Evolutionary conservation across 1,140 invertebrate genomes (phyloP), one percentile per base, ranked within the genome.

Genomic region (Drosophila ogumai): DNA sequence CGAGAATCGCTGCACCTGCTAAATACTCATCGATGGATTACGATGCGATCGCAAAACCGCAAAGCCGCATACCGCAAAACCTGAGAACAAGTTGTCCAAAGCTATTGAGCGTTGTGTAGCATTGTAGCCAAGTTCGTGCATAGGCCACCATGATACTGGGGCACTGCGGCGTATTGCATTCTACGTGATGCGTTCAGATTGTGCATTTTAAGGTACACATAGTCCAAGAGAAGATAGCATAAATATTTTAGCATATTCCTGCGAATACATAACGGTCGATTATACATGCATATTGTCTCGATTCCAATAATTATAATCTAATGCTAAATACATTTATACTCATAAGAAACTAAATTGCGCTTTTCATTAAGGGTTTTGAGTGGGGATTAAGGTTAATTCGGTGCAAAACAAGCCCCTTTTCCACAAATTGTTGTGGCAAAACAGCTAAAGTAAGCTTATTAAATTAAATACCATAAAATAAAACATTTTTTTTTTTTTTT

Each of bases 1-100:
- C 56, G 90, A 81, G 32, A 92, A 91, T 74, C 81, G 92, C 44
- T 93, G 91, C 86, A 91, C 92, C 47, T 93, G 92, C 67, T 92
- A 91, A 85, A 50, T 32, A 32, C 7, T 44, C 22, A 28, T 36
- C 36, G 44, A 59, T 57, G 60, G 41, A 50, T 60, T 36, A 55
- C 56, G 54, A 58, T 61, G 73, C 64, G 57, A 77, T 38, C 36
- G 61, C 60, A 63, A 63, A 80, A 68, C 80, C 65, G 69, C 66
- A 72, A 32, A 73, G 36, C 25, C 47, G 60, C 61, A 34, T 65
- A 77, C 74, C 67, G 56, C 75, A 55, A 60, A 44, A 78, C 63
- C 63, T 34, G 52, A 55, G 74, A 75, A 44, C 54, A 57, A 77
- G 77, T 73, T 86, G 82, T 81, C 78, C 82, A 73, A 88, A 78